Percentiles rank a stretch among this genome's conserved stretches.
Evolutionary conservation across 2,888 invertebrate genomes (phyloP).

Genomic region (Ormyrus labotus): DNA sequence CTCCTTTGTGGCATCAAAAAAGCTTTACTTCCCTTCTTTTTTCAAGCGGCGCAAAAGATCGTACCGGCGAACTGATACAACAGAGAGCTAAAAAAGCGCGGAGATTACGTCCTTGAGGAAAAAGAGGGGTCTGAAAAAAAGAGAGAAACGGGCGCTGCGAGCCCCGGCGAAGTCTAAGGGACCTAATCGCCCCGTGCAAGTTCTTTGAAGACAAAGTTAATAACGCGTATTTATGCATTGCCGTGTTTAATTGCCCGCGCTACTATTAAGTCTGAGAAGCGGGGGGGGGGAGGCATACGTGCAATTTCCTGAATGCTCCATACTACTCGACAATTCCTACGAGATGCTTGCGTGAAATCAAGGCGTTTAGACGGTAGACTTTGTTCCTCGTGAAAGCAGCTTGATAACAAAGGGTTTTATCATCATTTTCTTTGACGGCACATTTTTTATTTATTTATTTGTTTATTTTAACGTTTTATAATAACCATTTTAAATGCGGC

Average conservation of each 20-base stretch:
- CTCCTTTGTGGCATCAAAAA: background rate
- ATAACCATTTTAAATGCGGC: too few species aligned
- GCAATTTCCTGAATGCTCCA: constrained; percentile 52
- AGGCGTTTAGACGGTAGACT: constrained; percentile 46
- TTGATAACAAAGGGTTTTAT: background rate
- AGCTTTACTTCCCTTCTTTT: background rate
- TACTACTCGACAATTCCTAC: constrained; percentile 35
- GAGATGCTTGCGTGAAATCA: constrained; percentile 50
- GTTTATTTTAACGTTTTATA: too few species aligned
- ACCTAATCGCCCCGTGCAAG: constrained; percentile 64
- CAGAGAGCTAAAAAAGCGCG: constrained; percentile 61
- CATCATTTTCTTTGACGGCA: background rate
- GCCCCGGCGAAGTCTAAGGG: constrained; percentile 60
- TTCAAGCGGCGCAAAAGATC: constrained; percentile 22
- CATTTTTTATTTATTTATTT: too few species aligned
- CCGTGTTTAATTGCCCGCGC: constrained; percentile 65
- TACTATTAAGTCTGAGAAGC: constrained; percentile 46
- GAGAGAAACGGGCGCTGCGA: constrained; percentile 20
- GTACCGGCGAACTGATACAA: constrained; percentile 36
- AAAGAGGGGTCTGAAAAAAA: constrained; percentile 35
- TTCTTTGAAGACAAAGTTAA: constrained; percentile 71
- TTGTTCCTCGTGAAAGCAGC: constrained; percentile 26
- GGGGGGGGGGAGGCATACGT: constrained; percentile 41
- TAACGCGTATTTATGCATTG: constrained; percentile 72
- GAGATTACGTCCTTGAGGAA: constrained; percentile 63